phyloP scores from a whole-genome alignment of 2,888 invertebrate species.

The Frankliniella fusca region DNA sequence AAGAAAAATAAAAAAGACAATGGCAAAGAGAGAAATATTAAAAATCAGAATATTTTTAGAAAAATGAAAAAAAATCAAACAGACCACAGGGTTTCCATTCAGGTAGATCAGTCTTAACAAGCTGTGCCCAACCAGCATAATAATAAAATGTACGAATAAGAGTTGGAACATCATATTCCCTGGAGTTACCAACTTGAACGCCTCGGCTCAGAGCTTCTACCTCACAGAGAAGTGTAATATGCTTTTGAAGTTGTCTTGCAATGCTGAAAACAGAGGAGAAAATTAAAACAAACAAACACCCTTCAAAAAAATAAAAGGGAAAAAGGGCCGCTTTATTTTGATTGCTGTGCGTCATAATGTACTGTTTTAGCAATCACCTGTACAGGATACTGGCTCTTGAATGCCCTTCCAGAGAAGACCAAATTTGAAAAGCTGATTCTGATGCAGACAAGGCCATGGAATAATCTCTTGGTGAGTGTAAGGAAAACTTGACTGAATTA shows the following conservation, averaged over 20 bases:
- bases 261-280: conserved; percentile 45
- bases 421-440: not conserved
- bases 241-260: conserved; percentile 51
- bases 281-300: not conserved
- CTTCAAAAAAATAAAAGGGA: not conserved
- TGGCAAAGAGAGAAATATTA: not conserved
- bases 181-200: conserved; percentile 48
- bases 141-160: conserved; percentile 52
- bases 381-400: not conserved
- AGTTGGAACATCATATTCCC: conserved; percentile 47
- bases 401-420: not conserved
- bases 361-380: not conserved
- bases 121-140: conserved; percentile 52
- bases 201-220: conserved; percentile 50
- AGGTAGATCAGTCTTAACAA: conserved; percentile 46
- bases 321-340: not conserved
- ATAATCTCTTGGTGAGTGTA: conserved; percentile 21
- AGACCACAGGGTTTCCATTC: conserved; percentile 48
- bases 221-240: conserved; percentile 49
- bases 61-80: conserved; percentile 30
- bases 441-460: not conserved
- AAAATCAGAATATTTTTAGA: not conserved
- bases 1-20: not conserved
- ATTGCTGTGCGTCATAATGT: not conserved
- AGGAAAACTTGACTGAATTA: conserved; percentile 1